Conservation (phyloP, 2,797 vertebrate species). For the Phalanger gymnotis region DNA sequence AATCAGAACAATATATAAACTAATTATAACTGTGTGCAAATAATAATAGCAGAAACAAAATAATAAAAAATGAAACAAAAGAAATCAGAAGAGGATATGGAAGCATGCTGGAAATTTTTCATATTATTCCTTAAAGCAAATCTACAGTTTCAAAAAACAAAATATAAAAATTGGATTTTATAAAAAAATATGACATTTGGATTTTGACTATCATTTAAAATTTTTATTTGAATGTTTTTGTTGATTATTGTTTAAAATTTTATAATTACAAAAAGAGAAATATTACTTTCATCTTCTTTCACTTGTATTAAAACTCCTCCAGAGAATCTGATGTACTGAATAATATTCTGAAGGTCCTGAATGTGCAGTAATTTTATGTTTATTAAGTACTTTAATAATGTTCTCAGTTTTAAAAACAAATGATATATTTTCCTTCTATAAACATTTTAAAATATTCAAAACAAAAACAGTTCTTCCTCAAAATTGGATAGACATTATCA, state of each 20-base stretch:
- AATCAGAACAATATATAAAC: background rate
- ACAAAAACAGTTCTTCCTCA: slow-evolving; percentile 26
- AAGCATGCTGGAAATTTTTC: background rate
- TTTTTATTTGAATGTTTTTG: background rate
- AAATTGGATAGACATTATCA: slow-evolving; percentile 31
- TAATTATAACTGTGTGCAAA: background rate
- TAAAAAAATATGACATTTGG: background rate
- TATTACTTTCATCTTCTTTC: slow-evolving; percentile 16
- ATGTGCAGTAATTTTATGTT: background rate
- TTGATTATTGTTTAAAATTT: background rate
- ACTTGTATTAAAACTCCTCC: slow-evolving; percentile 45
- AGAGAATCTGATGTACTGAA: slow-evolving; percentile 36
- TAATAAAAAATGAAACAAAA: background rate
- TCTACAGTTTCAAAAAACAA: background rate
- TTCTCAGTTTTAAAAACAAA: background rate
- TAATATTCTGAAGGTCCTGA: slow-evolving; percentile 13
- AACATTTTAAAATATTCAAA: slow-evolving; percentile 9
- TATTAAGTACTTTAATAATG: slow-evolving; percentile 42
- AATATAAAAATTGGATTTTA: background rate
- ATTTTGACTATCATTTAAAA: background rate
- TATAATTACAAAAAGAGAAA: slow-evolving; percentile 30
- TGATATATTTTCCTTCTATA: background rate
- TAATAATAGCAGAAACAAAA: background rate
- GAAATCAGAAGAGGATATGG: background rate
- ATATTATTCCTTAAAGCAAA: background rate